phyloP scores from a whole-genome alignment of 2,888 invertebrate genomes.

The Criorhina ranunculi region DNA sequence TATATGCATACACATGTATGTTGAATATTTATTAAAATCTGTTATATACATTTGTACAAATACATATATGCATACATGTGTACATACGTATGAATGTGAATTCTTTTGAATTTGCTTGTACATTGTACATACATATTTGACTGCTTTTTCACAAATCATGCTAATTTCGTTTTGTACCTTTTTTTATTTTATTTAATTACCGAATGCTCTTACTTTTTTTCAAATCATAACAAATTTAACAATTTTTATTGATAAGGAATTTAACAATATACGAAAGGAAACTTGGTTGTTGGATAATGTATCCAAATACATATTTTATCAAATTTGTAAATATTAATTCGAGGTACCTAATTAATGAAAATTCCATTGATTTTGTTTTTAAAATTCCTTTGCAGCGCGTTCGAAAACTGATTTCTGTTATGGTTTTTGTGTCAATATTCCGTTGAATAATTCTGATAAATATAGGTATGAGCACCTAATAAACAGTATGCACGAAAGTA shows the following conservation, averaged over 20 bases:
- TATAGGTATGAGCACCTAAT: slow-evolving; percentile 29
- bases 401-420: slow-evolving; percentile 82
- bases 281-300: slow-evolving; percentile 4
- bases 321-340: slow-evolving; percentile 14
- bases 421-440: slow-evolving; percentile 81
- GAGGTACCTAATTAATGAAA: background rate
- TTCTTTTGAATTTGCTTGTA: slow-evolving; percentile 26
- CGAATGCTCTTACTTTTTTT: slow-evolving; percentile 14
- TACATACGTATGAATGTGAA: slow-evolving; percentile 13
- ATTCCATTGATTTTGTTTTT: slow-evolving; percentile 68
- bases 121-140: too few relatives aligned
- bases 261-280: slow-evolving; percentile 1
- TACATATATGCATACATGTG: slow-evolving; percentile 28
- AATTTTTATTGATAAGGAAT: background rate
- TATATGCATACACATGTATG: slow-evolving; percentile 26
- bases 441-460: slow-evolving; percentile 72
- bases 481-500: slow-evolving; percentile 13
- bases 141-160: slow-evolving; percentile 23
- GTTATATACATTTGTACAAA: background rate
- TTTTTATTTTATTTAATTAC: slow-evolving; percentile 27
- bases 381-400: slow-evolving; percentile 81
- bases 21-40: background rate
- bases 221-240: background rate
- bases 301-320: background rate
- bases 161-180: slow-evolving; percentile 12